Percentiles rank a stretch among this genome's conserved stretches.
phyloP scores from a whole-genome alignment of 2,797 vertebrate species.

The Pangasius larnaudii region DNA sequence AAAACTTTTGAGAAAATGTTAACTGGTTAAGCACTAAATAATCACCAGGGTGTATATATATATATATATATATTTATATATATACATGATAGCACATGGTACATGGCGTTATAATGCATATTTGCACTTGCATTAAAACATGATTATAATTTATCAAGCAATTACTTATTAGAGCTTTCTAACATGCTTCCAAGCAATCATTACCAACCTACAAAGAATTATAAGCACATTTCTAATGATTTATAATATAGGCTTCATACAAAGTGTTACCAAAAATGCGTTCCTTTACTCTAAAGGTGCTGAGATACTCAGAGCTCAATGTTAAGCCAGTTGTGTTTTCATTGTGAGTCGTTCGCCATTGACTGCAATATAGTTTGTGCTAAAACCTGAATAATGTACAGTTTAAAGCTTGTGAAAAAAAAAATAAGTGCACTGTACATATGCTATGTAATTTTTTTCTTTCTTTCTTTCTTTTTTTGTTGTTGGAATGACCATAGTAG shows the following conservation, averaged over 20 bases:
- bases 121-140: too few species aligned
- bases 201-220: neutral
- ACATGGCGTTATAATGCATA: neutral
- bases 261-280: neutral
- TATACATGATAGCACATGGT: too few species aligned
- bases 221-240: neutral
- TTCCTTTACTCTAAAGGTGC: conserved; percentile 26
- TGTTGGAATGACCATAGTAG: neutral
- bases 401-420: neutral
- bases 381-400: conserved; percentile 18
- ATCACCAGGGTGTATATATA: neutral
- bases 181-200: neutral
- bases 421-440: neutral
- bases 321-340: conserved; percentile 17
- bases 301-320: conserved; percentile 2
- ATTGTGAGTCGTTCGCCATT: neutral
- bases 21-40: neutral
- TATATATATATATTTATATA: too few species aligned
- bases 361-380: conserved; percentile 4
- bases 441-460: neutral
- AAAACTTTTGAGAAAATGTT: too few species aligned
- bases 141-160: neutral
- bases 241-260: neutral
- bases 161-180: neutral
- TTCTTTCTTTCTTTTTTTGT: neutral